Base-by-base conservation (phyloP, 1,140 invertebrate genomes). In the Magallana angulata region DNA sequence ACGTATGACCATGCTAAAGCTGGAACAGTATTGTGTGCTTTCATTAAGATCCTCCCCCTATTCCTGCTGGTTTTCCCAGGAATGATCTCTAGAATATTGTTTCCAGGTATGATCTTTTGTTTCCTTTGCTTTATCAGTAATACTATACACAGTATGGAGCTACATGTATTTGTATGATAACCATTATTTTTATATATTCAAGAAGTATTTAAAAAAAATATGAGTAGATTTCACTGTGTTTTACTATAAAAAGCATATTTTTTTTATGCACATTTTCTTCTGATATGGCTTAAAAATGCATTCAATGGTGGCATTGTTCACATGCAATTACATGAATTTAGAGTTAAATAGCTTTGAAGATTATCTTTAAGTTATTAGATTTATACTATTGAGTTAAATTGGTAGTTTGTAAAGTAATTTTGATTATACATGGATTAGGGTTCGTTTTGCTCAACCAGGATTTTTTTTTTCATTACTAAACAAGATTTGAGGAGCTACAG, bases 41-140 rank as follows among this genome's bases (percentile, higher is more conserved):
- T 94, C 88, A 89, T 96, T 24, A 96, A 96, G 91, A 93, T 96
- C 58, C 90, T 96, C 36, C 96, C 96, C 0, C 85, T 96, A 76
- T 96, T 95, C 90, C 88, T 96, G 1, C 92, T 96, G 36, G 95
- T 96, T 7, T 95, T 96, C 88, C 96, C 96, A n/a, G 96, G 96
- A 60, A 96, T 96, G 96, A 95, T 95, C 24, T 94, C 95, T 12
- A 91, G 96, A 71, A 94, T 96, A 58, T 91, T 96, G 0, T 95
- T 91, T 82, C 91, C 93, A 91, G 93, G 95, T 95, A 90, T 57
- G 88, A 85, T 57, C 16, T 84, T 24, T 64, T 18, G 4, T 36
- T 12, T 18, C 11, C 30, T 30, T 14, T 84, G 24, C 24, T 7
- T 14, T 58, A 36, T 9, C 16, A 14, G 14, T 30, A 24, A 24